A percentile compares a stretch with the other conserved stretches of the same genome.
Conservation (phyloP, 2,888 invertebrate species). For the Rhamnusium bicolor region DNA sequence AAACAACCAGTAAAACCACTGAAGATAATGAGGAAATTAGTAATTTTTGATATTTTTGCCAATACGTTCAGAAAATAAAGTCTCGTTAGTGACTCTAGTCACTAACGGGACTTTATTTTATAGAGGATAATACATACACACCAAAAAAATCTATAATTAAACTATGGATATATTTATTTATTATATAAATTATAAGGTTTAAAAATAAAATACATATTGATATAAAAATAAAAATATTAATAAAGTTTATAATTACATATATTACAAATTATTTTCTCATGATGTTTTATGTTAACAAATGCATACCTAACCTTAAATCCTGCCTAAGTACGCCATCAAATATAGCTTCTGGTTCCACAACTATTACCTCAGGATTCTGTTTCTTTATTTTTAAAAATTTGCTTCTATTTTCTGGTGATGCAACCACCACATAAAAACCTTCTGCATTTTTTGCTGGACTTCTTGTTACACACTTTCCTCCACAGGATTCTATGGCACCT, state of each 20-base stretch:
- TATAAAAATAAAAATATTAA: neutral
- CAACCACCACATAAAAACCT: slow-evolving; percentile 60
- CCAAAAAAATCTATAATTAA: too few relatives aligned
- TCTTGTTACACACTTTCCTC: slow-evolving; percentile 66
- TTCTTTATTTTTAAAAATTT: slow-evolving; percentile 64
- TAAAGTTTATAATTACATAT: neutral
- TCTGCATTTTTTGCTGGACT: slow-evolving; percentile 53
- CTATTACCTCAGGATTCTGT: slow-evolving; percentile 58
- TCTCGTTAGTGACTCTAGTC: too few relatives aligned
- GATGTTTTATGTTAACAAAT: slow-evolving; percentile 45
- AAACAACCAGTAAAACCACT: too few relatives aligned
- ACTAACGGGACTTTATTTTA: too few relatives aligned
- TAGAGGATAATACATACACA: too few relatives aligned
- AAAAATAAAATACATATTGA: neutral
- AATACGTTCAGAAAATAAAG: too few relatives aligned
- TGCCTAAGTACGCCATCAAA: slow-evolving; percentile 68
- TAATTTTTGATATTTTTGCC: too few relatives aligned
- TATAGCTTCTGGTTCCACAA: slow-evolving; percentile 67
- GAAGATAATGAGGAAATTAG: too few relatives aligned
- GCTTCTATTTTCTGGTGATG: slow-evolving; percentile 60
- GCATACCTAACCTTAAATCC: slow-evolving; percentile 60
- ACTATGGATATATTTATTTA: neutral
- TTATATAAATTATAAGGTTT: too few relatives aligned
- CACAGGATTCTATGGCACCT: slow-evolving; percentile 68
- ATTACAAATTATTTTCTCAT: neutral